A percentile compares a stretch with the other conserved stretches of the same genome.
Evolutionary conservation across 2,888 invertebrate genomes (phyloP).

Genomic region (Acanthopleura granulata): DNA sequence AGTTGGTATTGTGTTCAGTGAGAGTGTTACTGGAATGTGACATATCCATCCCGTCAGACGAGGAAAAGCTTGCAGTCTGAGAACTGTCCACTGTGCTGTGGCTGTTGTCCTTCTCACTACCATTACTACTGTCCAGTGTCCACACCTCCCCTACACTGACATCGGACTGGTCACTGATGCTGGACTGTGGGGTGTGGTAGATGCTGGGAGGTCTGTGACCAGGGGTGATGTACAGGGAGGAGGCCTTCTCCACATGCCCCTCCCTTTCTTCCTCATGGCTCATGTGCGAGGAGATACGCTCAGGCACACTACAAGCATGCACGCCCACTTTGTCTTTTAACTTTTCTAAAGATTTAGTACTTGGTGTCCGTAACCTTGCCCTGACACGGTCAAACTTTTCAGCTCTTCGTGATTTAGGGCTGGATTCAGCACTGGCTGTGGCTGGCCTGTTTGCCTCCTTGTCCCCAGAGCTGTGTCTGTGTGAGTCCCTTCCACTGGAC

Average conservation of each 20-base stretch:
- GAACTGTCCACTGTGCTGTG: not conserved
- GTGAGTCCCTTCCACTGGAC: not conserved
- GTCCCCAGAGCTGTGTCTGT: not conserved
- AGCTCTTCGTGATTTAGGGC: not conserved
- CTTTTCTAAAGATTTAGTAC: conserved; percentile 27
- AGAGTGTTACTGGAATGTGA: conserved; percentile 35
- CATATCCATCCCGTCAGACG: not conserved
- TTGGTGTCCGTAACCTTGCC: conserved; percentile 34
- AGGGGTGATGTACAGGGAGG: conserved; percentile 9
- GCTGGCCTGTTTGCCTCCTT: not conserved
- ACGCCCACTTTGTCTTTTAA: not conserved
- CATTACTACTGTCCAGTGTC: conserved; percentile 1
- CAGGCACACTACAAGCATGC: conserved; percentile 15
- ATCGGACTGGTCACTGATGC: conserved; percentile 44
- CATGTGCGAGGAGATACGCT: conserved; percentile 8
- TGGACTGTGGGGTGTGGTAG: conserved; percentile 33
- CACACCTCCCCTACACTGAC: conserved; percentile 44
- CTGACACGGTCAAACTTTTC: conserved; percentile 12
- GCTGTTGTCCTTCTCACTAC: not conserved
- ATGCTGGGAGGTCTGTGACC: conserved; percentile 16
- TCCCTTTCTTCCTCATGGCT: not conserved
- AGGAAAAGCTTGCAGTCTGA: not conserved
- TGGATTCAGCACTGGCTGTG: not conserved
- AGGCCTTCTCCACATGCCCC: not conserved
- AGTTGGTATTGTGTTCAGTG: conserved; percentile 33